phyloP scores from a whole-genome alignment of 2,888 invertebrate species.

The Anticlea derivata region DNA sequence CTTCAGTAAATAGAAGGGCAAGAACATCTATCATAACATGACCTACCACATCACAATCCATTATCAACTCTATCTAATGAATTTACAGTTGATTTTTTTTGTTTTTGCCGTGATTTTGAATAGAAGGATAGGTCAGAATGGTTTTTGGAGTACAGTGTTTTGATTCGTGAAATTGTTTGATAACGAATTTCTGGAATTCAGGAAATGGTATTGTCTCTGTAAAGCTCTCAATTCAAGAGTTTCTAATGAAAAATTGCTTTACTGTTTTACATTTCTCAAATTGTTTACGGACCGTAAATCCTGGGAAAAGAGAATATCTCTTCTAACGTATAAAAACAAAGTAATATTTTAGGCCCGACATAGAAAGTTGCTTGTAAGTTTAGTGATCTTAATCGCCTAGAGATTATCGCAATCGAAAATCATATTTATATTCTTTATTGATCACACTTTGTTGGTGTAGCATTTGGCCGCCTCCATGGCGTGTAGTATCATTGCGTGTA shows the following conservation, averaged over 20 bases:
- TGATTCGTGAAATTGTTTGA: constrained; percentile 17
- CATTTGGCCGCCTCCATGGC: too few relatives aligned
- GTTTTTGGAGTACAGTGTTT: not conserved
- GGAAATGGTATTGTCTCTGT: constrained; percentile 11
- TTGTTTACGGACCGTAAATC: too few relatives aligned
- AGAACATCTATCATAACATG: not conserved
- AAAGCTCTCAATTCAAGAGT: constrained; percentile 2
- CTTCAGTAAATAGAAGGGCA: not conserved
- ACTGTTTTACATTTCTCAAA: constrained; percentile 1
- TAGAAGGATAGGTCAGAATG: not conserved
- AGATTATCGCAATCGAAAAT: too few relatives aligned
- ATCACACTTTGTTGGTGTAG: too few relatives aligned
- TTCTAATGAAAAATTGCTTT: not conserved
- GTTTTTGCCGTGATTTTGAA: not conserved
- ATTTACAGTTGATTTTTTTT: not conserved
- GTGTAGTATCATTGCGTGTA: too few relatives aligned
- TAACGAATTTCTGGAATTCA: constrained; percentile 15
- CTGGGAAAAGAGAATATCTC: too few relatives aligned
- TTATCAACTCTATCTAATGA: not conserved
- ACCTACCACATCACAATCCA: not conserved
- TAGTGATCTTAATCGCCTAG: too few relatives aligned
- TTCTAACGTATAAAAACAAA: too few relatives aligned
- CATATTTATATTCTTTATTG: too few relatives aligned
- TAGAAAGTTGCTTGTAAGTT: too few relatives aligned
- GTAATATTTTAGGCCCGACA: too few relatives aligned